Conservation (phyloP, 2,797 vertebrate species). For the Acanthurus lineatus region DNA sequence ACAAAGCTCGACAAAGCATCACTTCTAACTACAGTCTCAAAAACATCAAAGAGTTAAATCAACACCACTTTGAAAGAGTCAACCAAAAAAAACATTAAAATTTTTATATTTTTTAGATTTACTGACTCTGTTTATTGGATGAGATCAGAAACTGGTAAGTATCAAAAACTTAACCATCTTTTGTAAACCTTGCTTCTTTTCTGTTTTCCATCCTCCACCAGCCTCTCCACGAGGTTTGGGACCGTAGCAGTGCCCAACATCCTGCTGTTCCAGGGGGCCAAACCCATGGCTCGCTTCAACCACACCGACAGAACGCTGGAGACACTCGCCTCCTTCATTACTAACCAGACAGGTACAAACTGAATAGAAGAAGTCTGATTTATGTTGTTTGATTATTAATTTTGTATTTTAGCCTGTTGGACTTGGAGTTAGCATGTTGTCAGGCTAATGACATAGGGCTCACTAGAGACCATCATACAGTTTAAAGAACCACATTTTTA, state of each 20-base stretch:
- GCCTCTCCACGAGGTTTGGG: slow-evolving; percentile 97
- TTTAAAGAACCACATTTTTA: background rate
- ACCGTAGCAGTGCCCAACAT: slow-evolving; percentile 98
- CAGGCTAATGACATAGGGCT: background rate
- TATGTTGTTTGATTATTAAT: too few species aligned
- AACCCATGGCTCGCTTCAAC: slow-evolving; percentile 98
- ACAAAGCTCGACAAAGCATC: background rate
- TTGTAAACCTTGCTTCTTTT: background rate
- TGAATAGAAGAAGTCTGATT: too few species aligned
- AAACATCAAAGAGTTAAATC: background rate
- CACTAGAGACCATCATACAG: background rate
- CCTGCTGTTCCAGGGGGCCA: slow-evolving; percentile 96
- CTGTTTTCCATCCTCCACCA: slow-evolving; percentile 64
- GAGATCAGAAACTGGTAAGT: background rate
- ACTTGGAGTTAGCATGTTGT: too few species aligned
- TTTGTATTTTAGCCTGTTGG: too few species aligned
- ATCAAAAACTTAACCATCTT: slow-evolving; percentile 7
- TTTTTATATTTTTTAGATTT: background rate
- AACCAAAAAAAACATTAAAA: background rate
- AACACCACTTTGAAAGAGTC: background rate
- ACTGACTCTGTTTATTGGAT: background rate
- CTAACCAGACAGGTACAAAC: slow-evolving; percentile 94
- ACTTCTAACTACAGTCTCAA: background rate
- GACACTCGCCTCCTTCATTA: slow-evolving; percentile 92
- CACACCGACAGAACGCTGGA: slow-evolving; percentile 95